Conservation (phyloP, 2,888 invertebrate species). For the Parnassius apollo region DNA sequence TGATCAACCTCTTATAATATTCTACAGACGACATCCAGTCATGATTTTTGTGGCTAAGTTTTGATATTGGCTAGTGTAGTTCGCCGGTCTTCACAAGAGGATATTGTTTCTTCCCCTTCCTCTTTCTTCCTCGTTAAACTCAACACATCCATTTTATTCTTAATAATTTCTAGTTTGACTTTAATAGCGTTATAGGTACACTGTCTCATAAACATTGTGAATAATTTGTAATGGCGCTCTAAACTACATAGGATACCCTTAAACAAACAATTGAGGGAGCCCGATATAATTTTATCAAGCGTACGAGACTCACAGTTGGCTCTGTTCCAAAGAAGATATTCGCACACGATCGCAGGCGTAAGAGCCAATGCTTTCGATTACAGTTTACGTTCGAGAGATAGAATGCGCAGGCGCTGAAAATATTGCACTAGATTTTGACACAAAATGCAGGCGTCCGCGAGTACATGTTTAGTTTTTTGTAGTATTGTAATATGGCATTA, state of each 20-base stretch:
- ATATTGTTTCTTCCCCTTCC: too few relatives aligned
- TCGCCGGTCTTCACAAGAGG: too few relatives aligned
- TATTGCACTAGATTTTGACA: conserved; percentile 7
- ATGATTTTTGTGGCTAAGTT: too few relatives aligned
- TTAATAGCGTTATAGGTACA: too few relatives aligned
- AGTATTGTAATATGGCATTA: neutral
- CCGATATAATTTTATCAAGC: conserved; percentile 13
- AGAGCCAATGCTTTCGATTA: conserved; percentile 20
- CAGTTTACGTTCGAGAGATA: conserved; percentile 6
- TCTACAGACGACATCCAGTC: too few relatives aligned
- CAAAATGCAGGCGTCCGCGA: neutral
- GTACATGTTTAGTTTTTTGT: neutral
- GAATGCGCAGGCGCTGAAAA: conserved; percentile 23
- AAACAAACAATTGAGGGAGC: conserved; percentile 17
- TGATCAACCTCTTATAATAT: too few relatives aligned
- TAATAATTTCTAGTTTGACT: too few relatives aligned
- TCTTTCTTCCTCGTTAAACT: too few relatives aligned
- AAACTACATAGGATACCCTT: neutral
- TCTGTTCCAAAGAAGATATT: conserved; percentile 11
- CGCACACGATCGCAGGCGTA: neutral
- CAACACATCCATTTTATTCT: too few relatives aligned
- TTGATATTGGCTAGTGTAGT: too few relatives aligned
- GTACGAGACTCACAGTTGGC: conserved; percentile 8
- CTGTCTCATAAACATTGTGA: too few relatives aligned
- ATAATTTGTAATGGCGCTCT: too few relatives aligned